Evolutionary conservation across 1,140 invertebrate genomes (phyloP).

Genomic region (Nasonia longicornis): DNA sequence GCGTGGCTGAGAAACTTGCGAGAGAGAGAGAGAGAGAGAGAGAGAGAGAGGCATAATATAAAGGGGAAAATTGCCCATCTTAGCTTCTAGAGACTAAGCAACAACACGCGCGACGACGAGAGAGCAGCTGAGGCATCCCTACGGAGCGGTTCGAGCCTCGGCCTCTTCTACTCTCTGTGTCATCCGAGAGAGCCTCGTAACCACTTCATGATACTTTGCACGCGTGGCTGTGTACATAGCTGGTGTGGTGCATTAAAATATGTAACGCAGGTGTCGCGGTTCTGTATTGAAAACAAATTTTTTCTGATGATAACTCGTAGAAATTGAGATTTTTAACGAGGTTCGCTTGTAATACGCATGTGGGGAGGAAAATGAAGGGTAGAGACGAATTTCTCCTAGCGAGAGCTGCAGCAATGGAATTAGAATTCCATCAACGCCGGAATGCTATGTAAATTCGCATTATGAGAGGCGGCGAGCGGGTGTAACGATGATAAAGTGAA

Average conservation of each 20-base stretch:
- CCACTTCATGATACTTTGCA: not conserved
- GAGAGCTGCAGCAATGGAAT: slow-evolving; percentile 8
- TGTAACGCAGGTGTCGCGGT: no score
- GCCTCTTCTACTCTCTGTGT: not conserved
- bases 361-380: slow-evolving; percentile 7
- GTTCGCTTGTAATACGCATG: slow-evolving; percentile 9
- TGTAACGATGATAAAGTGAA: slow-evolving; percentile 30
- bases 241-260: not conserved
- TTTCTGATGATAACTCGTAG: no score
- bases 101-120: not conserved
- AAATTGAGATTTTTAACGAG: not conserved
- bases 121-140: not conserved
- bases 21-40: no score
- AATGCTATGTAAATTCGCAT: slow-evolving; percentile 34
- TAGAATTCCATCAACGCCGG: slow-evolving; percentile 33
- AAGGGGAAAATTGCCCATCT: slow-evolving; percentile 35
- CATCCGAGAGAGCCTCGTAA: not conserved
- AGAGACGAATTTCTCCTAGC: slow-evolving; percentile 19
- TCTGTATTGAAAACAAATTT: no score
- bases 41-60: slow-evolving; percentile 26
- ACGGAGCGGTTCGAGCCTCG: not conserved
- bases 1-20: slow-evolving; percentile 19
- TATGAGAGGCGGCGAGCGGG: not conserved
- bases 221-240: no score
- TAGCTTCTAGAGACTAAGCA: not conserved